Evolutionary conservation across 2,888 invertebrate species (phyloP).

Genomic region (Drosophila sordidula): DNA sequence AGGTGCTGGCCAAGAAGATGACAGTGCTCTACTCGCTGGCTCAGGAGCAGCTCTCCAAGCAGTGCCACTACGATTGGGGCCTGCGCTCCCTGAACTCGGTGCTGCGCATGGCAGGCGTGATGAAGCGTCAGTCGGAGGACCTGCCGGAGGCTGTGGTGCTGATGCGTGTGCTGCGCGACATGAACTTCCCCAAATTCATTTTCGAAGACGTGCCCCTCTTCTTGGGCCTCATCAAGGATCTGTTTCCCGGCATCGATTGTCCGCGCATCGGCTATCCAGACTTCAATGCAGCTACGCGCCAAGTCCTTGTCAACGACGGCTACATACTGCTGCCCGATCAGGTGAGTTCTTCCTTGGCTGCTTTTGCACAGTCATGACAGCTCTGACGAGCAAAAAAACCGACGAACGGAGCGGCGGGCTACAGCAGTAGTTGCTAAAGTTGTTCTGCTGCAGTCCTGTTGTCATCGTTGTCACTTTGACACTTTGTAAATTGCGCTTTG

Average conservation of each 20-base stretch:
- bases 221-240: constrained; percentile 92
- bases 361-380: constrained; percentile 44
- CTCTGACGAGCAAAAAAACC: constrained; percentile 50
- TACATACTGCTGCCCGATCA: constrained; percentile 90
- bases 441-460: constrained; percentile 43
- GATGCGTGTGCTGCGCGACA: constrained; percentile 95
- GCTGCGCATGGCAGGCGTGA: constrained; percentile 95
- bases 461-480: constrained; percentile 80
- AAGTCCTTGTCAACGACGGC: constrained; percentile 88
- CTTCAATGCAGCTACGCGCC: constrained; percentile 92
- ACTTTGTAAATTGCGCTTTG: constrained; percentile 79
- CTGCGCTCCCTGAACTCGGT: constrained; percentile 96
- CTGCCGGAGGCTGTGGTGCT: constrained; percentile 94
- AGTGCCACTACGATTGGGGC: constrained; percentile 97
- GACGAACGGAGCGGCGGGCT: constrained; percentile 15
- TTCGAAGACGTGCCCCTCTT: constrained; percentile 96
- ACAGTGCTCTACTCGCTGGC: constrained; percentile 95
- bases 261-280: constrained; percentile 95
- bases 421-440: constrained; percentile 31
- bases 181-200: constrained; percentile 97
- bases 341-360: constrained; percentile 84
- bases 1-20: constrained; percentile 97
- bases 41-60: constrained; percentile 94
- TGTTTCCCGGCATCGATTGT: constrained; percentile 96
- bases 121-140: constrained; percentile 91